These are phyloP conservation scores for Anas flavirostris DNA, from an alignment of 2,797 vertebrate species.

Conservation along the genomic window DNA sequence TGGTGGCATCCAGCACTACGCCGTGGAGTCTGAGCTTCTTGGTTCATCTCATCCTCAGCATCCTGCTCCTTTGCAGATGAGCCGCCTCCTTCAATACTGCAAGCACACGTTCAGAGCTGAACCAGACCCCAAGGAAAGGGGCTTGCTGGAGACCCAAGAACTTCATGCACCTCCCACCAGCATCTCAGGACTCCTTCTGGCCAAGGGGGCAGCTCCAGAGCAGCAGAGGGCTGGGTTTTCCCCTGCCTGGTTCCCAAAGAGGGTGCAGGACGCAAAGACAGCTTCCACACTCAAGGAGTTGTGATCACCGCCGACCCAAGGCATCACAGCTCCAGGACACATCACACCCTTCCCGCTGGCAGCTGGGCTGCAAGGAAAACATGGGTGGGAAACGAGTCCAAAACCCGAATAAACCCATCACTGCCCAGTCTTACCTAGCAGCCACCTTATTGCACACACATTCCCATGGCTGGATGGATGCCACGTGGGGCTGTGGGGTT, in stretches of 20 bases:
- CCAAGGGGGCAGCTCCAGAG: not conserved
- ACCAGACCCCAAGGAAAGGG: not conserved
- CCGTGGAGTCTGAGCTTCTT: not conserved
- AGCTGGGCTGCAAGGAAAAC: constrained; percentile 49
- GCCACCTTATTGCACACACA: not conserved
- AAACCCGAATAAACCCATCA: constrained; percentile 36
- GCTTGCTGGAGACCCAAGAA: not conserved
- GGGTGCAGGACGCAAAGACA: not conserved
- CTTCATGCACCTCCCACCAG: not conserved
- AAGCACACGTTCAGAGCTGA: not conserved
- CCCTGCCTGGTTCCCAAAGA: not conserved
- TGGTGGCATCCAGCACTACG: not conserved
- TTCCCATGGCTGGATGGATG: not conserved
- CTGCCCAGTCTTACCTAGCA: constrained; percentile 10
- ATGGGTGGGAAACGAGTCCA: not conserved
- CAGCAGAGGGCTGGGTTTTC: not conserved
- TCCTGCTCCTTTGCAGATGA: not conserved
- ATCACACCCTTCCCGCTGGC: not conserved
- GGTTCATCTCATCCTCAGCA: not conserved
- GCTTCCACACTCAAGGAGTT: not conserved
- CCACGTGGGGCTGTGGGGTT: rapidly evolving
- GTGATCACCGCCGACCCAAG: not conserved
- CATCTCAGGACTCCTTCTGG: not conserved
- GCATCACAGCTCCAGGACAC: not conserved
- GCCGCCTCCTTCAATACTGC: not conserved